Conservation (phyloP, 2,797 vertebrate genomes). For the Vultur gryphus region DNA sequence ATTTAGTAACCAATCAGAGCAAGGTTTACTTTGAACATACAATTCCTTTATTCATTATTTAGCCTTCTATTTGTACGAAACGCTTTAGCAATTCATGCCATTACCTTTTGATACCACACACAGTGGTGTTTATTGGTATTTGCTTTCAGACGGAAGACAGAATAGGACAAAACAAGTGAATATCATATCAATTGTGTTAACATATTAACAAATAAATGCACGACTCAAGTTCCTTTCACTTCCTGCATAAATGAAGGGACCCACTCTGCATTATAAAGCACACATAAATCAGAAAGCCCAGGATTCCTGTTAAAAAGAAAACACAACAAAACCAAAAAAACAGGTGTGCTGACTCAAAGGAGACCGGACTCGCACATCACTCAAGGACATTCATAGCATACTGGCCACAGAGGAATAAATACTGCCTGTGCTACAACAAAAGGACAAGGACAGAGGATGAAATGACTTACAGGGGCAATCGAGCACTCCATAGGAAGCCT, state of each 20-base stretch:
- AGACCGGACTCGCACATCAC: background rate
- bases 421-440: background rate
- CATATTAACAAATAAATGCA: background rate
- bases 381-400: background rate
- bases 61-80: background rate
- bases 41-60: slow-evolving; percentile 33
- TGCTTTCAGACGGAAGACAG: background rate
- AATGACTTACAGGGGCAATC: background rate
- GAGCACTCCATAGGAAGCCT: background rate
- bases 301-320: background rate
- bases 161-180: background rate
- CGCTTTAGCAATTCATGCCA: background rate
- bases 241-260: background rate
- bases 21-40: slow-evolving; percentile 60
- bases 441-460: background rate
- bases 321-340: background rate
- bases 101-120: background rate
- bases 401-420: background rate
- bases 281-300: background rate
- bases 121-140: background rate
- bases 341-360: background rate
- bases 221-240: background rate
- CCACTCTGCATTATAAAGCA: background rate
- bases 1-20: slow-evolving; percentile 20
- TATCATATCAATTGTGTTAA: background rate